Evolutionary conservation across 2,888 invertebrate genomes (phyloP), one percentile per base, ranked within the genome.

Genomic region (Pseudoips prasinana): DNA sequence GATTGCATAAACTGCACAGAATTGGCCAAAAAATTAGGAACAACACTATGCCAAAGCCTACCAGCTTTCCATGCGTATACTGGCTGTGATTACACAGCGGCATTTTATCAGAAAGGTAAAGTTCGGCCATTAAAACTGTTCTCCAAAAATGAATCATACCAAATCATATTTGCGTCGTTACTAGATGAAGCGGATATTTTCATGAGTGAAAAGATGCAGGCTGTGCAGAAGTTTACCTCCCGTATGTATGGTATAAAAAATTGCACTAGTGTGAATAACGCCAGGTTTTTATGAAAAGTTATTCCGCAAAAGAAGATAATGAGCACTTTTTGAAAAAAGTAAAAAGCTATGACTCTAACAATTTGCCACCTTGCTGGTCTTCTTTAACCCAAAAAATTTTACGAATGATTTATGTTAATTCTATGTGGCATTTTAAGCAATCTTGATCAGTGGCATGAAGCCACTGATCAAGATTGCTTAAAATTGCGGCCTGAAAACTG

Each of bases 141-240:
- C 51, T 44, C 31, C 22, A 25, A 58, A 60, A 59, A 61, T 46
- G 44, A 48, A 38, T 46, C 23, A 24, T 58, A 46, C 37, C 64
- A 65, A 55, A 57, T 10, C 24, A 31, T 55, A 46, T 70, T 66
- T 57, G 56, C 64, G 10, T 59, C 62, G 48, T 59, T 69, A 39
- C 58, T 45, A 30, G 50, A 63, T 43, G 25, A 8, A 11, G 36
- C 38, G 22, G 43, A 42, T 40, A 34, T 46, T 33, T 40, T 39
- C 39, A 37, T 48, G 40, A 35, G 51, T 23, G 54, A 68, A 51
- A 69, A 66, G 64, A 67, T 67, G 26, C 33, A 58, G 0, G 30
- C 22, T 7, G 11, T 14, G 3, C 11, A 25, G 25, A 22, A 22
- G 7, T 14, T 25, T 25, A n/a, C 14, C 7, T 11, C 7, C 14